These are phyloP conservation scores for Pollimyrus isidori DNA, from an alignment of 2,113 vertebrate species.

Conservation along the genomic window DNA sequence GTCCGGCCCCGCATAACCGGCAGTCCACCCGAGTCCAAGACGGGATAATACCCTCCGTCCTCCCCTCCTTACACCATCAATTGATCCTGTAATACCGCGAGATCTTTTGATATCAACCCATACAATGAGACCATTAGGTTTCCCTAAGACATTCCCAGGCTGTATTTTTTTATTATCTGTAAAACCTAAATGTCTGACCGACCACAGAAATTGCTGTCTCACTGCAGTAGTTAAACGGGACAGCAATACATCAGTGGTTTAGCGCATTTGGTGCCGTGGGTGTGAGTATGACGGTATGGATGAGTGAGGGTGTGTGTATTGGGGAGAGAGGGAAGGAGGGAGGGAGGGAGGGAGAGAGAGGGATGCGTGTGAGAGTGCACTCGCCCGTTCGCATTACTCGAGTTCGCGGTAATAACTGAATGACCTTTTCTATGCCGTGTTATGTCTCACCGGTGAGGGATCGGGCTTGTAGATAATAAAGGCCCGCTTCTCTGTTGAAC, in stretches of 20 bases:
- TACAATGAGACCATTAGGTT: background rate
- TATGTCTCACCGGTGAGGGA: slow-evolving; percentile 74
- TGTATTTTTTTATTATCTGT: background rate
- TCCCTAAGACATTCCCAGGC: background rate
- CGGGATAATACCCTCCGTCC: background rate
- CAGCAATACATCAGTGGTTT: slow-evolving; percentile 12
- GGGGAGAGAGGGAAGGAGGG: slow-evolving; percentile 18
- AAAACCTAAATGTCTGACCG: slow-evolving; percentile 10
- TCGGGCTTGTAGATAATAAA: slow-evolving; percentile 70
- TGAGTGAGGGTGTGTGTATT: background rate
- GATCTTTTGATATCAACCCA: background rate
- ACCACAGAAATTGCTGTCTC: slow-evolving; percentile 8
- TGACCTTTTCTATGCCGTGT: slow-evolving; percentile 76
- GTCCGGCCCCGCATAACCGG: background rate
- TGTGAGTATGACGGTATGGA: background rate
- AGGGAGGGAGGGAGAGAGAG: slow-evolving; percentile 33
- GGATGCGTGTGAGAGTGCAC: slow-evolving; percentile 12
- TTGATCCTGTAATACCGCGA: background rate
- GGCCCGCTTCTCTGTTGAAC: slow-evolving; percentile 62
- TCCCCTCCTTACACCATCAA: background rate
- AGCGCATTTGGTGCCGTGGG: slow-evolving; percentile 15
- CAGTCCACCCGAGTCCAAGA: background rate
- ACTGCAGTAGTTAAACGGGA: background rate
- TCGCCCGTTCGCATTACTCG: slow-evolving; percentile 44
- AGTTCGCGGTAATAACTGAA: slow-evolving; percentile 68